Percentiles rank a stretch among this genome's conserved stretches.
Conservation (phyloP, 2,797 vertebrate species). For the Pipistrellus pygmaeus region DNA sequence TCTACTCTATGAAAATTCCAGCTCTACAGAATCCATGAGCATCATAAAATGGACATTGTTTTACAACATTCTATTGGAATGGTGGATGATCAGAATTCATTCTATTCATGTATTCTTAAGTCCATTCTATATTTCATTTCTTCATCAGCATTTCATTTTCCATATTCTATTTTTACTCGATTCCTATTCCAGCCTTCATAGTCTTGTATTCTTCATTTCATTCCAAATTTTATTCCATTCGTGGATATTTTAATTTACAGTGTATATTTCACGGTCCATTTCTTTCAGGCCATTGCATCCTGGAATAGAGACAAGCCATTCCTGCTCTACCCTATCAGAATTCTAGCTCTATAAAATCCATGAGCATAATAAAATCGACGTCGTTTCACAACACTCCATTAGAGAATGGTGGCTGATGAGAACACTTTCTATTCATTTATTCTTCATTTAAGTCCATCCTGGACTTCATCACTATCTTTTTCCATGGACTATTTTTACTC, state of each 20-base stretch:
- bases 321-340: not conserved
- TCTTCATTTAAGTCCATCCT: conserved; percentile 32
- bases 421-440: not conserved
- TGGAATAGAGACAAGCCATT: not conserved
- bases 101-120: not conserved
- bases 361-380: not conserved
- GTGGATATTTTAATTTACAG: conserved; percentile 23
- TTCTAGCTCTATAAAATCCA: not conserved
- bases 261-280: not conserved
- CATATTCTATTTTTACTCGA: not conserved
- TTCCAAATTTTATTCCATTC: conserved; percentile 21
- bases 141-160: conserved; percentile 35
- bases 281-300: not conserved
- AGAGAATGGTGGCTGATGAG: not conserved
- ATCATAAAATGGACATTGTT: not conserved
- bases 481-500: not conserved
- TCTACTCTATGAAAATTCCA: not conserved
- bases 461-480: not conserved
- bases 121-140: not conserved
- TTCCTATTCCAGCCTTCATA: not conserved
- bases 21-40: not conserved
- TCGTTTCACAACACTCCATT: not conserved
- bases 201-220: not conserved
- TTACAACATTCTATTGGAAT: not conserved
- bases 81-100: not conserved